phyloP scores from a whole-genome alignment of 1,140 invertebrate genomes.

The Hyphantria cunea region DNA sequence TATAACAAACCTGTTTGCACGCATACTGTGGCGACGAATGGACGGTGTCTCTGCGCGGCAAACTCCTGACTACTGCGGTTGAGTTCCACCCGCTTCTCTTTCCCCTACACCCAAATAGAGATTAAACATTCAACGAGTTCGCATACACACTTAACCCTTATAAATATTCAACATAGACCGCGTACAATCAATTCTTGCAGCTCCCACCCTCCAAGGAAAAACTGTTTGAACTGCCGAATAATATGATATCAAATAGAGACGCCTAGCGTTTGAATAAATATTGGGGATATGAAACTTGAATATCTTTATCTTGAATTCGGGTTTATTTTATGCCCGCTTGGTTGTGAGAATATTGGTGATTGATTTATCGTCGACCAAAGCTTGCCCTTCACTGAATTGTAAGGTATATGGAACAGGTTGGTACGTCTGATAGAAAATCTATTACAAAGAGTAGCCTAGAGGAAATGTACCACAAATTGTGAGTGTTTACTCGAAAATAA shows the following conservation, averaged over 20 bases:
- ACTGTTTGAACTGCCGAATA: slow-evolving; percentile 65
- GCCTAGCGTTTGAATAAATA: slow-evolving; percentile 61
- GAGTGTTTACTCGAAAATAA: no score
- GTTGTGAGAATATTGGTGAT: slow-evolving; percentile 25
- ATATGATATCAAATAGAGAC: slow-evolving; percentile 69
- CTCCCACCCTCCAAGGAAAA: slow-evolving; percentile 57
- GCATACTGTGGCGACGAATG: neutral
- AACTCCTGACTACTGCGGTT: slow-evolving; percentile 23
- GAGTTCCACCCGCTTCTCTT: slow-evolving; percentile 37
- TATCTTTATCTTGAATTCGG: slow-evolving; percentile 30
- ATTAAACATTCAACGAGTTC: slow-evolving; percentile 79
- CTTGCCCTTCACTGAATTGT: no score
- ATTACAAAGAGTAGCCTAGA: neutral
- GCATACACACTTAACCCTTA: slow-evolving; percentile 78
- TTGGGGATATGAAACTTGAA: slow-evolving; percentile 40
- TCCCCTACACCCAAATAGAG: slow-evolving; percentile 50
- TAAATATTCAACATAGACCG: slow-evolving; percentile 74
- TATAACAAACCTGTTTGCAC: neutral
- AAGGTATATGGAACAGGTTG: neutral
- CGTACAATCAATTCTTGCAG: slow-evolving; percentile 76
- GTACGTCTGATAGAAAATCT: neutral
- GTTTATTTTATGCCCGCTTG: slow-evolving; percentile 24
- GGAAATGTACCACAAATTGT: neutral
- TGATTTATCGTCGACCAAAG: neutral
- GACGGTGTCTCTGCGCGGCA: slow-evolving; percentile 1